phyloP scores from a whole-genome alignment of 2,113 vertebrate species.

The Garra rufa region DNA sequence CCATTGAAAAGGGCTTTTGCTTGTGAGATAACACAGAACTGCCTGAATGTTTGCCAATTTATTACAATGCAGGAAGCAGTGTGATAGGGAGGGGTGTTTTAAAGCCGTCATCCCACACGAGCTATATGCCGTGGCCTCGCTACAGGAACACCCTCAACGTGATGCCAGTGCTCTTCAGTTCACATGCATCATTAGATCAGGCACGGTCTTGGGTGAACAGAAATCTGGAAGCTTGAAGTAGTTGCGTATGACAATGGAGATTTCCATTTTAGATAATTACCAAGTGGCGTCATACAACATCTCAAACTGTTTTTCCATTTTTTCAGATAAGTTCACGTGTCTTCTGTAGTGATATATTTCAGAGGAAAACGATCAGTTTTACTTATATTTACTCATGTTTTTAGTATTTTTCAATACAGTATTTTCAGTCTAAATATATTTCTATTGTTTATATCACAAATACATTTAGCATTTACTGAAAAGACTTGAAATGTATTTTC shows the following conservation, averaged over 20 bases:
- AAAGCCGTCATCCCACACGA: conserved; percentile 27
- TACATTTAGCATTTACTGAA: too few species aligned
- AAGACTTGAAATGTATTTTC: not conserved
- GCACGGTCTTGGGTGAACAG: not conserved
- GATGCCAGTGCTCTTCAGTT: not conserved
- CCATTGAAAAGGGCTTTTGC: conserved; percentile 56
- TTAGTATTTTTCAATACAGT: too few species aligned
- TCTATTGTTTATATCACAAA: too few species aligned
- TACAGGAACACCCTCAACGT: conserved; percentile 26
- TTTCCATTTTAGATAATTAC: not conserved
- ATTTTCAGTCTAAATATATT: not conserved
- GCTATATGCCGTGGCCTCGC: not conserved
- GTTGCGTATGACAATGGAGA: not conserved
- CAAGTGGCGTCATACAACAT: not conserved
- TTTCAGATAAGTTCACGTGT: not conserved
- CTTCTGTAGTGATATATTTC: not conserved
- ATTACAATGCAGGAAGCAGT: conserved; percentile 61
- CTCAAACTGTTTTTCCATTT: not conserved
- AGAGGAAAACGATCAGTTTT: not conserved
- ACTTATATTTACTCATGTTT: not conserved
- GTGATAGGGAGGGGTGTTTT: conserved; percentile 22
- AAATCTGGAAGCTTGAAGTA: not conserved
- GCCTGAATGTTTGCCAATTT: conserved; percentile 64
- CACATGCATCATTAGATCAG: not conserved
- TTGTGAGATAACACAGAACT: conserved; percentile 62